Percentiles rank a stretch among this genome's conserved stretches.
phyloP scores from a whole-genome alignment of 2,797 vertebrate species.

The Centropyge bicolor region DNA sequence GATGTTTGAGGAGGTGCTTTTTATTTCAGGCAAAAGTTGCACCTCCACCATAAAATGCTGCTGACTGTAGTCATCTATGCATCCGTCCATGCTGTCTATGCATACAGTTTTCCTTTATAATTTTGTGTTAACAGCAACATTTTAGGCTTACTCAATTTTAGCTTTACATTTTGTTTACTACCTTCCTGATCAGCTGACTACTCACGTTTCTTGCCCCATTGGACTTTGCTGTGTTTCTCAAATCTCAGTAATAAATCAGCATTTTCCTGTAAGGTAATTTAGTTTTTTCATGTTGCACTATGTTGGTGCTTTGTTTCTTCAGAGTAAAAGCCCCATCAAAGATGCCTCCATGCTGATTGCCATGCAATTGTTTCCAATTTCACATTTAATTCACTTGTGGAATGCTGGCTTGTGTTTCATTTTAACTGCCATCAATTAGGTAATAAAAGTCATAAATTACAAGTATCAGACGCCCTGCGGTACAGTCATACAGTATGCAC shows the following conservation, averaged over 20 bases:
- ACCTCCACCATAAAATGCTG: background rate
- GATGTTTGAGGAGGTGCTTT: too few species aligned
- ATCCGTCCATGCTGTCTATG: too few species aligned
- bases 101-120: background rate
- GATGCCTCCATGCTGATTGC: constrained; percentile 16
- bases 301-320: background rate
- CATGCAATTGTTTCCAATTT: constrained; percentile 45
- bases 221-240: background rate
- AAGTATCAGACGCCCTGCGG: constrained; percentile 18
- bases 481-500: constrained; percentile 29
- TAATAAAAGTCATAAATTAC: constrained; percentile 34
- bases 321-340: background rate
- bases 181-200: background rate
- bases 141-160: background rate
- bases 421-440: constrained; percentile 42
- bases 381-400: constrained; percentile 34
- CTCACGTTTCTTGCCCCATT: background rate
- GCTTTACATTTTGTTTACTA: background rate
- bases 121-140: background rate
- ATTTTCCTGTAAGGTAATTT: background rate
- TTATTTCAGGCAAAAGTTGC: too few species aligned
- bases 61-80: background rate
- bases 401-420: constrained; percentile 39
- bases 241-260: background rate
- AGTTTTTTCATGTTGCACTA: constrained; percentile 8